Evolutionary conservation across 2,888 invertebrate genomes (phyloP).

Genomic region (Epinotia brunnichana): DNA sequence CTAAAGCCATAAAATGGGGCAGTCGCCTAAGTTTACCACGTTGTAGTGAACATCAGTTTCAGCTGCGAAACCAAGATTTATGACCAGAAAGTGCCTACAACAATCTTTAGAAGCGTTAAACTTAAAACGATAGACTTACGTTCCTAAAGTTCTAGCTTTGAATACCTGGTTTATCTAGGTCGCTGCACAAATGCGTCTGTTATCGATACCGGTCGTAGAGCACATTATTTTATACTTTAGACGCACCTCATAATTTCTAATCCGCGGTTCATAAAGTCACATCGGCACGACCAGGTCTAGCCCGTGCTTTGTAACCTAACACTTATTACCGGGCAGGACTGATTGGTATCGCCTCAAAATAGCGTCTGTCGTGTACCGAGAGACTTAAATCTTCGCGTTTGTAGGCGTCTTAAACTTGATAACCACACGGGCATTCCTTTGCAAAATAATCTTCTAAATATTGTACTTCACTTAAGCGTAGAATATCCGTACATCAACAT

Average conservation of each 20-base stretch:
- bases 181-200: conserved; percentile 40
- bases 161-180: conserved; percentile 34
- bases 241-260: conserved; percentile 61
- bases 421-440: conserved; percentile 46
- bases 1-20: conserved; percentile 9
- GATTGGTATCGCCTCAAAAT: conserved; percentile 59
- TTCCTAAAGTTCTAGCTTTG: conserved; percentile 21
- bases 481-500: not conserved
- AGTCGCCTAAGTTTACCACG: conserved; percentile 58
- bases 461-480: conserved; percentile 7
- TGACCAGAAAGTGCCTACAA: conserved; percentile 45
- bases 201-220: conserved; percentile 48
- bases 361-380: conserved; percentile 52
- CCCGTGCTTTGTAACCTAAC: conserved; percentile 61
- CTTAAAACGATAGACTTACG: conserved; percentile 23
- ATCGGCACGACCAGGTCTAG: conserved; percentile 57
- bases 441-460: conserved; percentile 23
- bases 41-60: conserved; percentile 71
- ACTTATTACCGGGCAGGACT: conserved; percentile 62
- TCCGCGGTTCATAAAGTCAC: conserved; percentile 61
- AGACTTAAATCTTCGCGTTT: conserved; percentile 52
- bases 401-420: conserved; percentile 55
- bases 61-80: conserved; percentile 69
- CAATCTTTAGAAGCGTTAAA: conserved; percentile 18
- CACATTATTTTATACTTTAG: conserved; percentile 56